phyloP scores from a whole-genome alignment of 2,113 vertebrate genomes.

The Austrofundulus limnaeus region DNA sequence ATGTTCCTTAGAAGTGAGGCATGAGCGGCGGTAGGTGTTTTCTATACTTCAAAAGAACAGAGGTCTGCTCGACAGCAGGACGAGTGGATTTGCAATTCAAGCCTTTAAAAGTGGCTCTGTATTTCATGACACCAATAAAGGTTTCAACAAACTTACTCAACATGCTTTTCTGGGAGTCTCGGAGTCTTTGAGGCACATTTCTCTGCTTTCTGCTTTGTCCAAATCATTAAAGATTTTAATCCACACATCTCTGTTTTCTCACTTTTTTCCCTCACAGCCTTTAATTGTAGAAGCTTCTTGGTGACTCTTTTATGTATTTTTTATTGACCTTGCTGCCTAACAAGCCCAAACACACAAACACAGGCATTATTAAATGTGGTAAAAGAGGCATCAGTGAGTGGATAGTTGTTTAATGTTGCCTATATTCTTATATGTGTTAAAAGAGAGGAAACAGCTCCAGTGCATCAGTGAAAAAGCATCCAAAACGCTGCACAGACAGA shows the following conservation, averaged over 20 bases:
- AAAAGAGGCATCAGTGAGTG: too few species aligned
- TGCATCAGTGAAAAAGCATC: not conserved
- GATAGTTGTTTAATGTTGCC: not conserved
- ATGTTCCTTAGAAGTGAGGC: not conserved
- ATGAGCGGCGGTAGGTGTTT: not conserved
- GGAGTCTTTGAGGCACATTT: not conserved
- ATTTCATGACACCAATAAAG: not conserved
- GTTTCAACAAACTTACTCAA: not conserved
- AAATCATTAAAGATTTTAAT: not conserved
- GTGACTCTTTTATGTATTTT: too few species aligned
- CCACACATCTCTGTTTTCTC: not conserved
- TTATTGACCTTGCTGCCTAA: too few species aligned
- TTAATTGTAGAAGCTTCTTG: too few species aligned
- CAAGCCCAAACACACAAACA: too few species aligned
- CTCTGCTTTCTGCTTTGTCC: too few species aligned
- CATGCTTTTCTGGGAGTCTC: not conserved
- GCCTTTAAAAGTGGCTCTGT: not conserved
- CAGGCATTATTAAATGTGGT: too few species aligned
- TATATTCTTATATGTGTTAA: not conserved
- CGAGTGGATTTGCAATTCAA: not conserved
- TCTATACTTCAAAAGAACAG: not conserved
- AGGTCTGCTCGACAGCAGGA: not conserved
- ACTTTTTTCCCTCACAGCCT: too few species aligned
- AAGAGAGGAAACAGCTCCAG: not conserved
- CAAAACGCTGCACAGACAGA: not conserved